phyloP scores from a whole-genome alignment of 2,888 invertebrate species.

The Nymphalis urticae region DNA sequence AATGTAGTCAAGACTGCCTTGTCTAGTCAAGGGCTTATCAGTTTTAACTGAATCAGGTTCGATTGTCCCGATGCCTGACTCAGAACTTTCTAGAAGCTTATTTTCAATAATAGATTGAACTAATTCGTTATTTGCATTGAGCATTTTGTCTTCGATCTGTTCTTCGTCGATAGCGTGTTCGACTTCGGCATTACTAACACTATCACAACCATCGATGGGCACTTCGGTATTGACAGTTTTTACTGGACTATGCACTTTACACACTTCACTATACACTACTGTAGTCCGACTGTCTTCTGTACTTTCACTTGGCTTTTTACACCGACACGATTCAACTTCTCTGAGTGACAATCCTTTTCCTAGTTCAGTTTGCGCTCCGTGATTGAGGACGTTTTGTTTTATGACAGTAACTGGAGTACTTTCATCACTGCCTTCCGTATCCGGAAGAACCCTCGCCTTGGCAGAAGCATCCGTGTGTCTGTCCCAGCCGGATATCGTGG shows the following conservation, averaged over 20 bases:
- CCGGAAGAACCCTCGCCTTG: conserved; percentile 42
- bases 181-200: conserved; percentile 51
- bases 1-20: conserved; percentile 76
- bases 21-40: conserved; percentile 66
- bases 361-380: conserved; percentile 75
- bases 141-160: conserved; percentile 46
- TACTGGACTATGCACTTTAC: conserved; percentile 82
- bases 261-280: conserved; percentile 83
- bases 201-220: conserved; percentile 65
- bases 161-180: conserved; percentile 64
- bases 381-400: conserved; percentile 62
- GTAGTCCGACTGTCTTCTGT: conserved; percentile 60
- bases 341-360: conserved; percentile 70
- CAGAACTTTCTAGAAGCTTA: conserved; percentile 64
- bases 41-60: conserved; percentile 57
- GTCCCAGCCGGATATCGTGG: conserved; percentile 98
- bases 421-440: conserved; percentile 52
- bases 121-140: conserved; percentile 55
- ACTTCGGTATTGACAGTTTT: conserved; percentile 58
- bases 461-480: conserved; percentile 70
- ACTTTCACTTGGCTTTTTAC: conserved; percentile 49
- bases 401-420: conserved; percentile 50
- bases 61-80: conserved; percentile 66
- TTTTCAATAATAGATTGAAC: conserved; percentile 64
- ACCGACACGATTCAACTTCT: conserved; percentile 71